phyloP scores from a whole-genome alignment of 2,113 vertebrate genomes.

The Tricholaema leucomelas region DNA sequence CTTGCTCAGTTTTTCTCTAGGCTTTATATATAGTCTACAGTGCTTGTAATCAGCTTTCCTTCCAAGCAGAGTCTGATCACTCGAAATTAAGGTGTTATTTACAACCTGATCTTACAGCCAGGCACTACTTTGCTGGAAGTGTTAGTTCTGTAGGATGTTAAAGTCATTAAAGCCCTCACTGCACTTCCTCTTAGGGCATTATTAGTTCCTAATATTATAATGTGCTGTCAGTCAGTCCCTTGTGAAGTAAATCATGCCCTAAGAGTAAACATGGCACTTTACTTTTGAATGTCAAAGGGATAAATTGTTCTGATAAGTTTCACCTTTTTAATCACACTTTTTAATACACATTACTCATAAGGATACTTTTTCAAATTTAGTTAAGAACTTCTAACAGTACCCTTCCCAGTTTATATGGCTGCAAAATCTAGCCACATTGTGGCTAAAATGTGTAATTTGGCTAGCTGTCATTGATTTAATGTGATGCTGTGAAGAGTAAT shows the following conservation, averaged over 20 bases:
- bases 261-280: slow-evolving; percentile 62
- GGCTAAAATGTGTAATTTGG: not conserved
- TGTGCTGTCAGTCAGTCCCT: slow-evolving; percentile 56
- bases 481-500: not conserved
- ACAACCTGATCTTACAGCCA: slow-evolving; percentile 42
- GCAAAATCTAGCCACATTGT: not conserved
- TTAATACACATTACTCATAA: not conserved
- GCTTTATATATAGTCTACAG: slow-evolving; percentile 1
- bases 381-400: not conserved
- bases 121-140: slow-evolving; percentile 44
- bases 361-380: not conserved
- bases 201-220: slow-evolving; percentile 67
- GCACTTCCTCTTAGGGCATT: slow-evolving; percentile 61
- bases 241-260: slow-evolving; percentile 67
- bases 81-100: slow-evolving; percentile 60
- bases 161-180: slow-evolving; percentile 60
- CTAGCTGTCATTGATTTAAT: not conserved
- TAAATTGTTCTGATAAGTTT: slow-evolving; percentile 54
- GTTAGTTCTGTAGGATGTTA: slow-evolving; percentile 58
- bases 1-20: slow-evolving; percentile 15
- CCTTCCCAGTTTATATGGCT: not conserved
- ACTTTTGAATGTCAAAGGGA: slow-evolving; percentile 50
- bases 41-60: slow-evolving; percentile 47
- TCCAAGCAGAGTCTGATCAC: slow-evolving; percentile 27
- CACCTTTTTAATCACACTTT: slow-evolving; percentile 19